Evolutionary conservation across 2,888 invertebrate species (phyloP), one percentile per base, ranked within the genome.

Genomic region (Acrobasis suavella): DNA sequence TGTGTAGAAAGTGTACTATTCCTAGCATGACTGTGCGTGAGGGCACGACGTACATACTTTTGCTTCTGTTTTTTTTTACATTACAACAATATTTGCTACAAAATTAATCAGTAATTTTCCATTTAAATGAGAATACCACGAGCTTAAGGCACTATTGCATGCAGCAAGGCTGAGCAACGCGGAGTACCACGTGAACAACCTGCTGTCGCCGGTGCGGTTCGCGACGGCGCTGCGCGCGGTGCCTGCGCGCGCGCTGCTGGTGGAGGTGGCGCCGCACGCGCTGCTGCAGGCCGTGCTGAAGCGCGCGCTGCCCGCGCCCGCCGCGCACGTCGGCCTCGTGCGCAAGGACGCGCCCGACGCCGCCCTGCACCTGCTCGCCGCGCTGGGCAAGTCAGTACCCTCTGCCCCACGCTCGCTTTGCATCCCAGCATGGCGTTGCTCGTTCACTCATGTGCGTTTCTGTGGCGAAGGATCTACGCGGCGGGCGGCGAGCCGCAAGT

Each of bases 401-500:
- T 3, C 12, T 6, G 12, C 12, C 14, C 12, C 42, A 14, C 14
- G 42, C 42, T 10, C 2, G 2, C 42, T 1, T 42, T 12, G 42
- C 12, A 42, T 14, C 42, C 32, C 32, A 8, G 42, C 42, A 42
- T 14, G 42, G 1, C 7, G 0, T 14, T 42, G 12, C 1, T 12
- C 12, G 2, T 14, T 3, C 1, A 12, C 42, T 42, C 12, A 14
- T 42, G 42, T 42, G 7, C 14, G 14, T 12, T 32, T 14, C 42
- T 42, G 42, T 46, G 6, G 46, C 5, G 14, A 16, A 95, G 95
- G 78, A 85, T 97, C 67, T 98, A 95, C 90, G 94, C 94, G 65
- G 95, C 96, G 58, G 99, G 99, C 61, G 94, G 94, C 17, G 96
- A 96, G 83, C 96, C 98, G 9, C 50, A 7, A 58, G 86, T 96